Percentiles rank a stretch among this genome's conserved stretches.
These are phyloP conservation scores for Thera obeliscata DNA, from an alignment of 2,888 invertebrate species.

Conservation along the genomic window DNA sequence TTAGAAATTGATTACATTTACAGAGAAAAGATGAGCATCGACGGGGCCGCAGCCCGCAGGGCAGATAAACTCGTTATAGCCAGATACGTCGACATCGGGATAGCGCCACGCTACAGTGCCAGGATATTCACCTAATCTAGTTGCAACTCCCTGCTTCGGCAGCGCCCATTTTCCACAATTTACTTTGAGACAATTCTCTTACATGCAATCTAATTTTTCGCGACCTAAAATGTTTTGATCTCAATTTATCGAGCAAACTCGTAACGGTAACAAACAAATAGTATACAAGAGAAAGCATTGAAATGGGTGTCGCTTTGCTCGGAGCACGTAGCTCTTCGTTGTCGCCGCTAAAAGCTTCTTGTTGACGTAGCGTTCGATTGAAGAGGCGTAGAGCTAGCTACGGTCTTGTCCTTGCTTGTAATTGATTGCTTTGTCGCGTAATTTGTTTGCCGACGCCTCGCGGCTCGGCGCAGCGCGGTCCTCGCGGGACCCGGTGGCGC, in stretches of 20 bases:
- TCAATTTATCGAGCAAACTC: constrained; percentile 53
- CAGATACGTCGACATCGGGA: constrained; percentile 67
- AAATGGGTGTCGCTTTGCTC: constrained; percentile 57
- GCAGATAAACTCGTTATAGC: constrained; percentile 83
- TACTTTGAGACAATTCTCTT: constrained; percentile 71
- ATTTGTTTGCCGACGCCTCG: constrained; percentile 77
- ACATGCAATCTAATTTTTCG: constrained; percentile 74
- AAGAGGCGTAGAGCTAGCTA: constrained; percentile 67
- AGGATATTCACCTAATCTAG: constrained; percentile 70
- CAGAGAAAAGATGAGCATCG: constrained; percentile 72
- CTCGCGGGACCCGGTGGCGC: constrained; percentile 72
- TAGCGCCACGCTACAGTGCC: constrained; percentile 60
- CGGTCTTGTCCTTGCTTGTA: constrained; percentile 80
- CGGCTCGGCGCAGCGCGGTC: constrained; percentile 59
- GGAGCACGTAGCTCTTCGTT: constrained; percentile 69
- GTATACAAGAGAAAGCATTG: constrained; percentile 52
- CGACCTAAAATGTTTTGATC: constrained; percentile 64
- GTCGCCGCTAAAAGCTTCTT: constrained; percentile 80
- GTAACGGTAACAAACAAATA: constrained; percentile 58
- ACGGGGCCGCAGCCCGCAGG: constrained; percentile 75
- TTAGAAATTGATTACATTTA: constrained; percentile 70
- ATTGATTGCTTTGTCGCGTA: constrained; percentile 85
- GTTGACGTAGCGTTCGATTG: constrained; percentile 82
- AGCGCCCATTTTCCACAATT: constrained; percentile 75
- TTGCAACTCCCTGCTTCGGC: constrained; percentile 75